Conservation (phyloP, 2,888 invertebrate genomes). For the Rhabditoides inermis region DNA sequence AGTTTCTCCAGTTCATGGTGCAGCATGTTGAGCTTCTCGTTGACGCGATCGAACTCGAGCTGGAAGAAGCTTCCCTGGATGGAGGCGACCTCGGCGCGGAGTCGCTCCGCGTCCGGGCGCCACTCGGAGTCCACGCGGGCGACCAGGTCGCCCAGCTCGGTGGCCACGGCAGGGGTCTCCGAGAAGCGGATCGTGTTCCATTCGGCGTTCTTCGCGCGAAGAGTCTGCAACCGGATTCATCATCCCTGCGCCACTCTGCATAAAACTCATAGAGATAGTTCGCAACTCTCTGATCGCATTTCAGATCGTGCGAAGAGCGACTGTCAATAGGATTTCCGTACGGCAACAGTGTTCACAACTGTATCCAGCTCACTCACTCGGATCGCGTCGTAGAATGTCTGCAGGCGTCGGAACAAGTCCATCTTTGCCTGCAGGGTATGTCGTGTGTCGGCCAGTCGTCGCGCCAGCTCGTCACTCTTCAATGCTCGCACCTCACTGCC, state of each 20-base stretch:
- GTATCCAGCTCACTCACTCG: too few species aligned
- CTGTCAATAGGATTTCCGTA: too few species aligned
- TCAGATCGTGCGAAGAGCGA: constrained; percentile 13
- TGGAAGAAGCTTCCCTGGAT: constrained; percentile 47
- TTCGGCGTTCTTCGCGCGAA: constrained; percentile 21
- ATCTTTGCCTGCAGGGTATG: constrained; percentile 23
- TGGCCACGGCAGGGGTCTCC: constrained; percentile 27
- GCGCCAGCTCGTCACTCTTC: constrained; percentile 12
- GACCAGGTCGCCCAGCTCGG: constrained; percentile 26
- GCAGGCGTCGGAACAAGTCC: constrained; percentile 39
- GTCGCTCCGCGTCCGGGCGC: constrained; percentile 28
- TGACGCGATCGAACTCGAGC: constrained; percentile 40
- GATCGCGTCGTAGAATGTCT: constrained; percentile 44
- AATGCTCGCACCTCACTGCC: constrained; percentile 23
- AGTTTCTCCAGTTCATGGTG: constrained; percentile 36
- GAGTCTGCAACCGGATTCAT: too few species aligned
- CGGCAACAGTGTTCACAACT: too few species aligned
- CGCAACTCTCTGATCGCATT: too few species aligned
- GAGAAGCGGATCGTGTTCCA: constrained; percentile 28
- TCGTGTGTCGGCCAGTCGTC: constrained; percentile 23
- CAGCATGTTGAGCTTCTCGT: constrained; percentile 45
- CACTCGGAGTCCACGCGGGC: constrained; percentile 35
- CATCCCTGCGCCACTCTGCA: too few species aligned
- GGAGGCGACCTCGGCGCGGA: constrained; percentile 32
- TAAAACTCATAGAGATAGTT: too few species aligned